These are phyloP conservation scores for Mercenaria mercenaria DNA, from an alignment of 1,140 invertebrate genomes.

Conservation along the genomic window DNA sequence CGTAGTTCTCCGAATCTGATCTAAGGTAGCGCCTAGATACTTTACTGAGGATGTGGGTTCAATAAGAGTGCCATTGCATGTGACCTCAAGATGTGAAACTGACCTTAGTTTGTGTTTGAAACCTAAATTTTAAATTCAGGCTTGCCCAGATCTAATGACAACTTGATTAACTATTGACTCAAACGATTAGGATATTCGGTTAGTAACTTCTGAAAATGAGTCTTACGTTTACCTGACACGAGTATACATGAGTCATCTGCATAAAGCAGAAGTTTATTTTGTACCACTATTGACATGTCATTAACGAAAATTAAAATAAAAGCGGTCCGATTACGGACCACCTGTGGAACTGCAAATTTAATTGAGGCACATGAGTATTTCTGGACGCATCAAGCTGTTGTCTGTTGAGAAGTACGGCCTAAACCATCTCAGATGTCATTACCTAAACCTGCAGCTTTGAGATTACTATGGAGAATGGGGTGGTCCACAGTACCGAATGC, in stretches of 20 bases:
- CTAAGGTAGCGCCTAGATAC: too few species aligned
- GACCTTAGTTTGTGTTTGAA: too few species aligned
- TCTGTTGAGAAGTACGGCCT: not conserved
- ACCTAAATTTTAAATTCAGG: not conserved
- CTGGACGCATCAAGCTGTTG: slow-evolving; percentile 10
- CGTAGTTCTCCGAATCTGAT: too few species aligned
- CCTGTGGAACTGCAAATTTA: slow-evolving; percentile 4
- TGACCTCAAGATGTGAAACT: too few species aligned
- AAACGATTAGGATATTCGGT: not conserved
- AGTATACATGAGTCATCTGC: not conserved
- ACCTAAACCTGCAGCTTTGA: not conserved
- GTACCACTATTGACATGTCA: not conserved
- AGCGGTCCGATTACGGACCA: not conserved
- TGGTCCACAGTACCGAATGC: slow-evolving; percentile 56
- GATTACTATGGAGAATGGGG: not conserved
- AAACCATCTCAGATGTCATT: not conserved
- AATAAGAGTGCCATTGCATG: too few species aligned
- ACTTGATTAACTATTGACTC: slow-evolving; percentile 28
- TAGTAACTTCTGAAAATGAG: too few species aligned
- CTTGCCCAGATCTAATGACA: slow-evolving; percentile 46
- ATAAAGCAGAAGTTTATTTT: not conserved
- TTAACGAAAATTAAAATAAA: not conserved
- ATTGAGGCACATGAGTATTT: not conserved
- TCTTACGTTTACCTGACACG: not conserved
- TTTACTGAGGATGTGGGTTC: too few species aligned